These are phyloP conservation scores for Macrobrachium nipponense DNA, from an alignment of 1,140 invertebrate species.

Conservation along the genomic window DNA sequence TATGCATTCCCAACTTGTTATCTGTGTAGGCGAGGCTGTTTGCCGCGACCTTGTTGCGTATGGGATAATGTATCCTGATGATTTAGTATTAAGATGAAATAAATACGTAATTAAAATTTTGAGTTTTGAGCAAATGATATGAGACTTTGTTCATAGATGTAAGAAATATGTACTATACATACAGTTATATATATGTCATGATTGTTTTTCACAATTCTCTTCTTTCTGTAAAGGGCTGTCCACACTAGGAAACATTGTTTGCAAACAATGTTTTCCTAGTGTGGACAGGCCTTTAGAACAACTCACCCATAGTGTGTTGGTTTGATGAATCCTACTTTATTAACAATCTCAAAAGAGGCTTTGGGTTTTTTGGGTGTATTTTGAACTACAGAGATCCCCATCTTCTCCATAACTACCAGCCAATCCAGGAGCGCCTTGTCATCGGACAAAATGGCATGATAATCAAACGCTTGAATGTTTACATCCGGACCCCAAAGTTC, in stretches of 20 bases:
- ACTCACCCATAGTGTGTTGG: conserved; percentile 76
- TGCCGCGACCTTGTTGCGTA: conserved; percentile 30
- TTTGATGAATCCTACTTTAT: conserved; percentile 75
- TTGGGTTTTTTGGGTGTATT: conserved; percentile 71
- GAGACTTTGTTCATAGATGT: conserved; percentile 46
- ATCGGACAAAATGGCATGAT: conserved; percentile 70
- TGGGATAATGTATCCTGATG: conserved; percentile 31
- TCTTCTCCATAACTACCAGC: conserved; percentile 72
- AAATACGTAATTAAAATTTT: background rate
- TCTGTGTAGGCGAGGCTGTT: conserved; percentile 49
- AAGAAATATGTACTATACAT: too few species aligned
- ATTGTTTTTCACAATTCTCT: background rate
- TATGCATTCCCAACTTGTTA: conserved; percentile 33
- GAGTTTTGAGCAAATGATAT: conserved; percentile 56
- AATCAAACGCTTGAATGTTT: conserved; percentile 67
- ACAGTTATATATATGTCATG: too few species aligned
- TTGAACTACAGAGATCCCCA: conserved; percentile 74
- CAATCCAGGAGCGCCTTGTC: conserved; percentile 71
- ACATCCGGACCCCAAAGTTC: conserved; percentile 22
- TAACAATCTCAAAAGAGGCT: conserved; percentile 72
- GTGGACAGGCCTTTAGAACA: background rate
- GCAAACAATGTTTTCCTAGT: background rate
- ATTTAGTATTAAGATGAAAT: background rate
- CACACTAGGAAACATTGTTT: background rate
- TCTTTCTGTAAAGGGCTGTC: background rate